Evolutionary conservation across 2,113 vertebrate genomes (phyloP).

Genomic region (Merops nubicus): DNA sequence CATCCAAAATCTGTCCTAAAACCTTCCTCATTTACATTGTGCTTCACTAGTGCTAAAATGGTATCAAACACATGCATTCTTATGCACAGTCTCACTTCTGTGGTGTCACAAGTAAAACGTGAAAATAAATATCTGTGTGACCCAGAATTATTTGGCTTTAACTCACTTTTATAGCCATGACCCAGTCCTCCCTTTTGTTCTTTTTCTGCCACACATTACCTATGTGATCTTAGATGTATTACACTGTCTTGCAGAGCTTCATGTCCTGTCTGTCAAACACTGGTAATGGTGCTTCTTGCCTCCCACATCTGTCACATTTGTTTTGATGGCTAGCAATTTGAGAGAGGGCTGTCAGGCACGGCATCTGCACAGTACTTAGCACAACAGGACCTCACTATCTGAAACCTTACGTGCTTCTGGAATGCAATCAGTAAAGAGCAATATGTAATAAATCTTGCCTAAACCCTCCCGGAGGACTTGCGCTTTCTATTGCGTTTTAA

Average conservation of each 20-base stretch:
- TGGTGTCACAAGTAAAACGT: neutral
- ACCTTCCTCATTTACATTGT: neutral
- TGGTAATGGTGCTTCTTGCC: neutral
- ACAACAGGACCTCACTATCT: neutral
- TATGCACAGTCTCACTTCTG: accelerated
- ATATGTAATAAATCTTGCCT: neutral
- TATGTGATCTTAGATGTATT: neutral
- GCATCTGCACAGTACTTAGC: neutral
- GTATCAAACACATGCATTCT: neutral
- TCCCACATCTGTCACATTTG: neutral
- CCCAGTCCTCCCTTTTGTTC: neutral
- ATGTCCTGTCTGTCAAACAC: neutral
- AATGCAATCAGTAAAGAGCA: neutral
- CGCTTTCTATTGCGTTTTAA: neutral
- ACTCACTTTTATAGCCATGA: neutral
- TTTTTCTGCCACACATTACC: neutral
- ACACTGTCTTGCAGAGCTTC: neutral
- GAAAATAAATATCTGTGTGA: neutral
- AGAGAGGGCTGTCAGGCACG: neutral
- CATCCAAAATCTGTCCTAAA: neutral
- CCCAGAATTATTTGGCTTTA: neutral
- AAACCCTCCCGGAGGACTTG: neutral
- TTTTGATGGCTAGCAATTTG: neutral
- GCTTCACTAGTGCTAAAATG: accelerated
- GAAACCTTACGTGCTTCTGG: neutral